Evolutionary conservation across 1,140 invertebrate genomes (phyloP).

Genomic region (Octopus sinensis): DNA sequence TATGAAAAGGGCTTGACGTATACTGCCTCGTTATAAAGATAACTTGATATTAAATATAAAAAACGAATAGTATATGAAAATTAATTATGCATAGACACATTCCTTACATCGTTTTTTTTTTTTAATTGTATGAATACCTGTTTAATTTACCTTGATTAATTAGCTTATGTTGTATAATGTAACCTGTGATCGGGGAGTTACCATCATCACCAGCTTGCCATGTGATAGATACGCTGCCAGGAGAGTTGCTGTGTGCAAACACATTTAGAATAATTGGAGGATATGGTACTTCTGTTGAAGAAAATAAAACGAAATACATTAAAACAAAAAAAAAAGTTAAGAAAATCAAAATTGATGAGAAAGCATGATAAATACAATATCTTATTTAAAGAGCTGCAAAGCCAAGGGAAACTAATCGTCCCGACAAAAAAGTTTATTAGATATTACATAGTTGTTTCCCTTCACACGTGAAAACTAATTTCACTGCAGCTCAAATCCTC

Average conservation of each 20-base stretch:
- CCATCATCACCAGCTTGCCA: slow-evolving; percentile 97
- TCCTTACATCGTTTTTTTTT: too few species aligned
- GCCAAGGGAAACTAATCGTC: background rate
- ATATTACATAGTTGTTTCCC: background rate
- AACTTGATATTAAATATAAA: too few species aligned
- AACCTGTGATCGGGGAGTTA: slow-evolving; percentile 90
- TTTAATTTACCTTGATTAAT: slow-evolving; percentile 23
- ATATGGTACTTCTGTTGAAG: slow-evolving; percentile 77
- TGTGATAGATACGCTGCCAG: slow-evolving; percentile 74
- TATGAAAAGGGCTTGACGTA: too few species aligned
- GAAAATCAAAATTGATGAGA: slow-evolving; percentile 2
- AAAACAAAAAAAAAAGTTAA: background rate
- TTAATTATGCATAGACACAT: too few species aligned
- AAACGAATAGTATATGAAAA: too few species aligned
- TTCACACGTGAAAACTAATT: background rate
- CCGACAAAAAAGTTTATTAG: background rate
- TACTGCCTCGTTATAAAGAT: too few species aligned
- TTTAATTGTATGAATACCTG: too few species aligned
- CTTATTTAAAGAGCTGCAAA: background rate
- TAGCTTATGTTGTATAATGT: slow-evolving; percentile 77
- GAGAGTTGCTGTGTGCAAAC: slow-evolving; percentile 57
- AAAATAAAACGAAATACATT: background rate
- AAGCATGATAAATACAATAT: background rate
- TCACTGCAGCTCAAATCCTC: background rate
- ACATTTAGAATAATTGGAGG: slow-evolving; percentile 83